Percentiles rank a stretch among this genome's conserved stretches.
These are phyloP conservation scores for Troilus luridus DNA, from an alignment of 2,888 invertebrate species.

Conservation along the genomic window DNA sequence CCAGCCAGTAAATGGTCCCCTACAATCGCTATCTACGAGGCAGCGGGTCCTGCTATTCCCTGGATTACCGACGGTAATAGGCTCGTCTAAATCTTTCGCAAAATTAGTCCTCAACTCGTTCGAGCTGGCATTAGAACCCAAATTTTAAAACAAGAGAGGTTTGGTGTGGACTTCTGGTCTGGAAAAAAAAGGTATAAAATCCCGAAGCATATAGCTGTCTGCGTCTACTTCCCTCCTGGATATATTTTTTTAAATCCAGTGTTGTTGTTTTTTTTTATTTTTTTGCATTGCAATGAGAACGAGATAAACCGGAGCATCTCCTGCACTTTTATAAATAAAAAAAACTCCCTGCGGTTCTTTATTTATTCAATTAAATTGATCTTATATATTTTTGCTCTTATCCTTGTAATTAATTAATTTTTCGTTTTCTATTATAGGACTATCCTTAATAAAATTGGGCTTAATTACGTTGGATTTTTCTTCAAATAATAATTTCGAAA, in stretches of 20 bases:
- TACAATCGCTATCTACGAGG: slow-evolving; percentile 45
- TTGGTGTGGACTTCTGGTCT: neutral
- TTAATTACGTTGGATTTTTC: too few species aligned
- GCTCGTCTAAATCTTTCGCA: slow-evolving; percentile 35
- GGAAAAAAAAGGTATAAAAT: slow-evolving; percentile 4
- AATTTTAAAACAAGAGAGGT: slow-evolving; percentile 10
- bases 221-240: neutral
- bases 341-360: neutral
- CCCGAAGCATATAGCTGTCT: neutral
- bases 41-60: neutral
- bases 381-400: too few species aligned
- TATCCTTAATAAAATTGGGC: too few species aligned
- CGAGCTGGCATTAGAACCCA: neutral
- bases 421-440: too few species aligned
- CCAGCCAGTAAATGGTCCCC: slow-evolving; percentile 21
- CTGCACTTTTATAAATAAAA: neutral
- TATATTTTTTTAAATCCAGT: neutral
- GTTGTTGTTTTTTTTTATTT: neutral
- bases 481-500: too few species aligned
- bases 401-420: too few species aligned
- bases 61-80: slow-evolving; percentile 1
- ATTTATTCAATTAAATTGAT: too few species aligned
- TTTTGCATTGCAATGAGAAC: neutral
- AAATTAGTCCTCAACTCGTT: slow-evolving; percentile 1
- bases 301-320: neutral